These are phyloP conservation scores for Indicator indicator DNA, from an alignment of 2,113 vertebrate genomes.

Conservation along the genomic window DNA sequence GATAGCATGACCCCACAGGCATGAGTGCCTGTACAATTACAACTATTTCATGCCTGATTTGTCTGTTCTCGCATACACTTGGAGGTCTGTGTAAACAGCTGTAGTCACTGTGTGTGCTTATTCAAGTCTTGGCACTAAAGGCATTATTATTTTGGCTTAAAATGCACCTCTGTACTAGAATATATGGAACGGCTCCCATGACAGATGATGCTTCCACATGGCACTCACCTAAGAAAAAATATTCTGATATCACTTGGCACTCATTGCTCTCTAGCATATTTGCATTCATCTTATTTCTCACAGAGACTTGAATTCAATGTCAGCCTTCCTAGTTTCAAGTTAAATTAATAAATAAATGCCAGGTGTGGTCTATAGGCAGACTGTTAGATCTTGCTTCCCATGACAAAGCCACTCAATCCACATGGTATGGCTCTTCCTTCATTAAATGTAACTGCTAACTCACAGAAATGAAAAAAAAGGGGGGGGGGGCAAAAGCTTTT, in stretches of 20 bases:
- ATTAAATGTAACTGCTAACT: neutral
- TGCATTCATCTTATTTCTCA: neutral
- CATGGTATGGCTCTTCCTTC: neutral
- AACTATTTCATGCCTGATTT: conserved; percentile 23
- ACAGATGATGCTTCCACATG: neutral
- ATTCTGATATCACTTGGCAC: neutral
- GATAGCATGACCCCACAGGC: neutral
- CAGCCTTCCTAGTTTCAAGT: neutral
- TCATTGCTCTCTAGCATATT: neutral
- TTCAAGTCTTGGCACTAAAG: neutral
- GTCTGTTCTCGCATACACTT: neutral
- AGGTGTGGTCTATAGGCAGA: neutral
- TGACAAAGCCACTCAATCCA: neutral
- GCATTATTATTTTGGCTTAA: neutral
- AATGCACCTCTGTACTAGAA: neutral
- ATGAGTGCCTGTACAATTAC: neutral
- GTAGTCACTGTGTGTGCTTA: neutral
- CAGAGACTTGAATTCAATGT: neutral
- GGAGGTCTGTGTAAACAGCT: neutral
- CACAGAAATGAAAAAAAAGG: neutral
- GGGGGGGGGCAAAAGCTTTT: neutral
- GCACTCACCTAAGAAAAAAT: neutral
- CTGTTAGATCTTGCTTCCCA: neutral
- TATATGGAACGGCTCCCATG: neutral
- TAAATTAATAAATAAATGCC: neutral